Percentiles rank a stretch among this genome's conserved stretches.
Conservation (phyloP, 1,140 invertebrate genomes). For the Trachymyrmex cornetzi region DNA sequence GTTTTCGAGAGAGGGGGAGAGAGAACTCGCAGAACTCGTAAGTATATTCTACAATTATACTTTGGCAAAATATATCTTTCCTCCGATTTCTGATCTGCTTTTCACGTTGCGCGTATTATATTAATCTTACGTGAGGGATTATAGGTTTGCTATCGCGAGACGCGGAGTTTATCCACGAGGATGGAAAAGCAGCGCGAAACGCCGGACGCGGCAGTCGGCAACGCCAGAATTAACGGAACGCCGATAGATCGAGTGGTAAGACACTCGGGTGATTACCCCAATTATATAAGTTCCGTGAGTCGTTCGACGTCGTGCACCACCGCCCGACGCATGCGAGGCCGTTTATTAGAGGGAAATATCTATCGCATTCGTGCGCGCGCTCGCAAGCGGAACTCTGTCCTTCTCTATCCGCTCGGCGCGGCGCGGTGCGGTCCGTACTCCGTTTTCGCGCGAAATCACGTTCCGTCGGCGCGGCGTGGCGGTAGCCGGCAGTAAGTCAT, state of each 20-base stretch:
- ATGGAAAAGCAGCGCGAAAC: constrained; percentile 64
- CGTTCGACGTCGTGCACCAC: constrained; percentile 18
- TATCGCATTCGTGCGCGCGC: constrained; percentile 57
- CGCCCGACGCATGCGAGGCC: constrained; percentile 35
- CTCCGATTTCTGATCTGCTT: not conserved
- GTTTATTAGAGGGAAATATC: constrained; percentile 67
- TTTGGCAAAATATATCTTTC: constrained; percentile 6
- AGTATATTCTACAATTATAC: not conserved
- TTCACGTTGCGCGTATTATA: constrained; percentile 20
- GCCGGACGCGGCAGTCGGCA: constrained; percentile 44
- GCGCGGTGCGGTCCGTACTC: not conserved
- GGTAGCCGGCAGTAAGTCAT: constrained; percentile 56
- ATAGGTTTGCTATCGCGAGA: constrained; percentile 6
- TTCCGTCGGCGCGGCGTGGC: constrained; percentile 26
- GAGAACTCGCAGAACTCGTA: not conserved
- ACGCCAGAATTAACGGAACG: constrained; percentile 50
- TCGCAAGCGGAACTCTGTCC: constrained; percentile 23
- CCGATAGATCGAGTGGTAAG: constrained; percentile 60
- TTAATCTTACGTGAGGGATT: constrained; percentile 18
- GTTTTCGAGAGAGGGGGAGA: not conserved
- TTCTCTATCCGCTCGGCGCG: constrained; percentile 16
- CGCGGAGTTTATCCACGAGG: not conserved
- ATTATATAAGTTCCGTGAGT: constrained; percentile 71
- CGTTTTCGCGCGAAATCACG: constrained; percentile 63
- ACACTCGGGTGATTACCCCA: constrained; percentile 68